These are phyloP conservation scores for Petrocephalus sullivani DNA, from an alignment of 2,797 vertebrate genomes.

Conservation along the genomic window DNA sequence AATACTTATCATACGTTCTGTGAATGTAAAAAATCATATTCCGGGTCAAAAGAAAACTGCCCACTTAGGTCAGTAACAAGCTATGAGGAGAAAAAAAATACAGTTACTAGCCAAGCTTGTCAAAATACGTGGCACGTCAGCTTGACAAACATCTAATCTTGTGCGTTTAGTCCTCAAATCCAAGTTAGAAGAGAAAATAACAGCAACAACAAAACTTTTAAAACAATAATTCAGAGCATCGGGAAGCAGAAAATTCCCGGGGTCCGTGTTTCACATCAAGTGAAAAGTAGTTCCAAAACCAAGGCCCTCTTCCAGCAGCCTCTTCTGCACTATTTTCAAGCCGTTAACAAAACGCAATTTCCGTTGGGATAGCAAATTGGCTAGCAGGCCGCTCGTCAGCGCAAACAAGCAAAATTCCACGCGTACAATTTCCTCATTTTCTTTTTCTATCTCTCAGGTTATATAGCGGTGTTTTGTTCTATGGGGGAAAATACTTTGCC, in stretches of 20 bases:
- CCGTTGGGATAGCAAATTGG: conserved; percentile 45
- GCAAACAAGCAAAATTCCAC: neutral
- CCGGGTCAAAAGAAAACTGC: neutral
- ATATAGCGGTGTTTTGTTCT: neutral
- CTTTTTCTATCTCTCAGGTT: neutral
- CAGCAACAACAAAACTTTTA: conserved; percentile 29
- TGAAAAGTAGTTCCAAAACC: conserved; percentile 49
- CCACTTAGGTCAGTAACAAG: neutral
- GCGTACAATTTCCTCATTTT: no score
- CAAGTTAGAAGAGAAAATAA: conserved; percentile 32
- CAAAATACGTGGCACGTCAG: conserved; percentile 11
- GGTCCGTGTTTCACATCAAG: conserved; percentile 59
- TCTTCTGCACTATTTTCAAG: conserved; percentile 49
- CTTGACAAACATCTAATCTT: neutral
- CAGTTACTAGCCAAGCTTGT: neutral
- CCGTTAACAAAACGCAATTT: conserved; percentile 55
- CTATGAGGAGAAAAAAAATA: neutral
- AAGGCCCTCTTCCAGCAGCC: conserved; percentile 60
- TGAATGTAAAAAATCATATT: neutral
- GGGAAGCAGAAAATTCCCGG: conserved; percentile 34
- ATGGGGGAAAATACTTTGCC: neutral
- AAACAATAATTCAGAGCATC: conserved; percentile 35
- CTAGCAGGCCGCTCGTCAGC: neutral
- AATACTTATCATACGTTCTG: neutral
- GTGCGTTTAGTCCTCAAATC: conserved; percentile 24